Evolutionary conservation across 2,797 vertebrate genomes (phyloP).

Genomic region (Pogoniulus pusillus): DNA sequence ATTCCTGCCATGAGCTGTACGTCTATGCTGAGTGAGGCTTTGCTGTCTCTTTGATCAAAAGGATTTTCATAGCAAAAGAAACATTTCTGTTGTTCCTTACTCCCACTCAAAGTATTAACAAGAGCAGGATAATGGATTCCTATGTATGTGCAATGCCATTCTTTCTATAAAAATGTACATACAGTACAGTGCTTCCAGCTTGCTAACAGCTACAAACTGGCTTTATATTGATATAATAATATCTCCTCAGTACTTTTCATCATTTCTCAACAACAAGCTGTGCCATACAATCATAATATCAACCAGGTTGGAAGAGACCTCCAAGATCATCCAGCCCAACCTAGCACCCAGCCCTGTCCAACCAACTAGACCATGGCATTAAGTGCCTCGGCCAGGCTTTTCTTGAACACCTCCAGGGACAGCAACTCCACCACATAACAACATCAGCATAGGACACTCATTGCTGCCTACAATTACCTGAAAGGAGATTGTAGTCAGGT

Average conservation of each 20-base stretch:
- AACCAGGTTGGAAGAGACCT: no score
- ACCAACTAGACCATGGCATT: no score
- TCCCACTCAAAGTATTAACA: constrained; percentile 3
- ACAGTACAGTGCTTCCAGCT: not conserved
- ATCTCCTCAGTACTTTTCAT: not conserved
- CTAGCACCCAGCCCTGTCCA: no score
- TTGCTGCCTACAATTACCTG: no score
- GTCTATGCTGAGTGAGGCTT: not conserved
- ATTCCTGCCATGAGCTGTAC: not conserved
- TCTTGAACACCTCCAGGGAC: no score
- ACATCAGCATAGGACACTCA: no score
- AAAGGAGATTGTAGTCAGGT: no score
- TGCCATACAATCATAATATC: no score
- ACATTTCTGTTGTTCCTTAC: constrained; percentile 3
- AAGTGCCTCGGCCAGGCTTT: no score
- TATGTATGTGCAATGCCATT: not conserved
- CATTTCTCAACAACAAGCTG: not conserved
- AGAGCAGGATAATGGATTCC: not conserved
- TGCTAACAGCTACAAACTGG: not conserved
- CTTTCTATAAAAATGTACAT: not conserved
- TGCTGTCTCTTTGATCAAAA: not conserved
- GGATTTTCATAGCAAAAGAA: constrained; percentile 18
- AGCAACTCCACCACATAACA: no score
- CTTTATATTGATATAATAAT: constrained; percentile 4
- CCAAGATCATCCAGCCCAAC: no score